These are phyloP conservation scores for Trinorchestia longiramus DNA, from an alignment of 1,140 invertebrate genomes.

Conservation along the genomic window DNA sequence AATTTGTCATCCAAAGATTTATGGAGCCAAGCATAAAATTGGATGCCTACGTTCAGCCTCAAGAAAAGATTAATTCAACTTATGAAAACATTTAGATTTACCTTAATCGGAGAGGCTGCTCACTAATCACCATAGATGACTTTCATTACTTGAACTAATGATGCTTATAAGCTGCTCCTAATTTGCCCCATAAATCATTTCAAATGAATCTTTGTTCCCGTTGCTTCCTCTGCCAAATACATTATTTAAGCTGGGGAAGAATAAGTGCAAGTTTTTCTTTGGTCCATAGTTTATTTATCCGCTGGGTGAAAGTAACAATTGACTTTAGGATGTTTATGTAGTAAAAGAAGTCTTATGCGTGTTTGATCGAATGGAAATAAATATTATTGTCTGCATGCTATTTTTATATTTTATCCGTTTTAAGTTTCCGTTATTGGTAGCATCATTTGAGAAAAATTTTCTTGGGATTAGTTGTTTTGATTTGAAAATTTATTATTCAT, in stretches of 20 bases:
- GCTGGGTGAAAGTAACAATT: too few relatives aligned
- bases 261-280: background rate
- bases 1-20: too few relatives aligned
- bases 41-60: background rate
- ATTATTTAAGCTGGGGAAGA: background rate
- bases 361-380: too few relatives aligned
- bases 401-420: too few relatives aligned
- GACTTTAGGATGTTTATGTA: too few relatives aligned
- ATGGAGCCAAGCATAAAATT: background rate
- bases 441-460: too few relatives aligned
- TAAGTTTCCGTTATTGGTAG: too few relatives aligned
- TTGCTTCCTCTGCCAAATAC: background rate
- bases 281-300: background rate
- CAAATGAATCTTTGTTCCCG: background rate
- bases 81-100: background rate
- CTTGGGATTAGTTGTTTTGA: too few relatives aligned
- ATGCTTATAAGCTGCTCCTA: background rate
- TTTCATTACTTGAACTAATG: background rate
- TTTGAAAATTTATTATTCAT: too few relatives aligned
- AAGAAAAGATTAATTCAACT: background rate
- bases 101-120: background rate
- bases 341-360: too few relatives aligned
- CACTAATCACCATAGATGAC: background rate
- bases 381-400: too few relatives aligned
- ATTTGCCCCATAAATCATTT: background rate